Evolutionary conservation across 2,888 invertebrate genomes (phyloP).

Genomic region (Orthosia incerta): DNA sequence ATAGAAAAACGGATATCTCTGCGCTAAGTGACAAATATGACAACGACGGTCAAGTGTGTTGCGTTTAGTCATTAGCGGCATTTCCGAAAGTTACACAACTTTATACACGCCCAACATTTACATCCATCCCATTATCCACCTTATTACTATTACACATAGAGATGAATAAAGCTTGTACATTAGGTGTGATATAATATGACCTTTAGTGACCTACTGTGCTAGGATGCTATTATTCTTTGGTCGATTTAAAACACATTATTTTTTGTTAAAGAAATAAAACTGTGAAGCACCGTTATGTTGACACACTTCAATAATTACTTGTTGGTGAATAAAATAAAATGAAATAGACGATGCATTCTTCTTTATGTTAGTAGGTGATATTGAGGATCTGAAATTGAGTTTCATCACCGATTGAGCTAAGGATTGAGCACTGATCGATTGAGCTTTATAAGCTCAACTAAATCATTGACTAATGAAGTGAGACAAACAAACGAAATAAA

Average conservation of each 20-base stretch:
- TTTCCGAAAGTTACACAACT: slow-evolving; percentile 52
- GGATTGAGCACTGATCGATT: too few species aligned
- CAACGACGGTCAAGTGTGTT: slow-evolving; percentile 35
- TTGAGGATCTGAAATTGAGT: background rate
- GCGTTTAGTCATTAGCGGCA: slow-evolving; percentile 36
- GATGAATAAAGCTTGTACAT: slow-evolving; percentile 1
- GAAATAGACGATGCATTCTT: slow-evolving; percentile 13
- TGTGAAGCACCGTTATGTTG: slow-evolving; percentile 45
- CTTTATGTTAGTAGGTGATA: background rate
- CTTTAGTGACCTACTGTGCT: slow-evolving; percentile 47
- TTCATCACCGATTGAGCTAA: background rate
- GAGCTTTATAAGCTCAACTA: too few species aligned
- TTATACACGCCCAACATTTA: background rate
- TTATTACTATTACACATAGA: background rate
- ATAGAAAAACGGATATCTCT: slow-evolving; percentile 26
- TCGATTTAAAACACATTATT: slow-evolving; percentile 57
- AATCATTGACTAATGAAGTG: too few species aligned
- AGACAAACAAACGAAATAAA: too few species aligned
- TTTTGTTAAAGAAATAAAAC: slow-evolving; percentile 39
- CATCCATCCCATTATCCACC: background rate
- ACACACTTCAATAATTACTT: slow-evolving; percentile 25
- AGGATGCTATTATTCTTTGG: slow-evolving; percentile 43
- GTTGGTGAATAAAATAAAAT: slow-evolving; percentile 18
- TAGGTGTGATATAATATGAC: slow-evolving; percentile 53
- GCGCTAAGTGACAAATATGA: slow-evolving; percentile 24